phyloP scores from a whole-genome alignment of 2,113 vertebrate genomes.

The Sigmodon hispidus region DNA sequence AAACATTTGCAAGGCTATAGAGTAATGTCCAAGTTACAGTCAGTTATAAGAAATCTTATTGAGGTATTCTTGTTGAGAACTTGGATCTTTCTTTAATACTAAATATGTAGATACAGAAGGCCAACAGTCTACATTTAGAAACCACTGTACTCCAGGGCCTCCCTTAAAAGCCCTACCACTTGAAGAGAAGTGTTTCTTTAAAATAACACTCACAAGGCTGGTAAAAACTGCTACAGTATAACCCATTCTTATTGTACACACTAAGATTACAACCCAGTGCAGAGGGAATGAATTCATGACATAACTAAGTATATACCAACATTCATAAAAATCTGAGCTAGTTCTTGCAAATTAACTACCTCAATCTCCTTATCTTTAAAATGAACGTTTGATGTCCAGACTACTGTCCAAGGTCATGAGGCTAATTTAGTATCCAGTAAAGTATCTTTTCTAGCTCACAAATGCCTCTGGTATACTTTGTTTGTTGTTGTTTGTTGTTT shows the following conservation, averaged over 20 bases:
- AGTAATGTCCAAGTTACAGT: neutral
- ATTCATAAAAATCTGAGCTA: conserved; percentile 15
- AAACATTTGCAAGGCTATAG: neutral
- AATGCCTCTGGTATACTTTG: neutral
- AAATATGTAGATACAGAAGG: neutral
- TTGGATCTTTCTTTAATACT: too few relatives aligned
- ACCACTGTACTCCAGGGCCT: neutral
- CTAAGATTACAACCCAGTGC: neutral
- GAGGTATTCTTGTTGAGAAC: conserved; percentile 46
- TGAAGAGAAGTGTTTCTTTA: conserved; percentile 24
- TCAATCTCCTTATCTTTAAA: neutral
- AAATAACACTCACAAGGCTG: neutral
- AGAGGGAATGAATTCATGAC: neutral
- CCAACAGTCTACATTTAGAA: neutral
- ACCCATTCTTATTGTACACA: neutral
- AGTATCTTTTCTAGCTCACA: conserved; percentile 8
- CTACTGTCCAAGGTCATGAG: neutral
- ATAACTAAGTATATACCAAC: neutral
- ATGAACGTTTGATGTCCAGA: neutral
- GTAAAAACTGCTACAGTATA: neutral
- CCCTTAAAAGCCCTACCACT: conserved; percentile 31
- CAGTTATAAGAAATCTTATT: neutral
- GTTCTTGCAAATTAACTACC: neutral
- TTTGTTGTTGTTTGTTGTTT: too few relatives aligned
- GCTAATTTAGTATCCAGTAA: conserved; percentile 24